Evolutionary conservation across 1,140 invertebrate species (phyloP).

Genomic region (Apocrypta bakeri): DNA sequence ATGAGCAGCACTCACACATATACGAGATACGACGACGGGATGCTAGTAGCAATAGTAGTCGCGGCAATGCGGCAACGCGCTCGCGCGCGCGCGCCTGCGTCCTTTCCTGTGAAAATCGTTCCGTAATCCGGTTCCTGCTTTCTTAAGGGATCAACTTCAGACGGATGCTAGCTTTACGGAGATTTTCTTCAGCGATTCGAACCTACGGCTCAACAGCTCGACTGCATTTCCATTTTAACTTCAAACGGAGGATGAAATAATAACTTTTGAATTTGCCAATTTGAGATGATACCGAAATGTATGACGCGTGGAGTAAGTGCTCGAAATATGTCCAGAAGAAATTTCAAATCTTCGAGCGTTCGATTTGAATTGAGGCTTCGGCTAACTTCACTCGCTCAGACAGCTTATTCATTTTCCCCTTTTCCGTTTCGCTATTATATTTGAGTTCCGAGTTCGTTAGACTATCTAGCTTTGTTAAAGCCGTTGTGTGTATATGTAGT

Average conservation of each 20-base stretch:
- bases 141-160: background rate
- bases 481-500: slow-evolving; percentile 18
- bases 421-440: slow-evolving; percentile 34
- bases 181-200: background rate
- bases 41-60: no score
- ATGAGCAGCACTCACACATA: no score
- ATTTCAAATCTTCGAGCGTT: background rate
- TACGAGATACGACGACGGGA: no score
- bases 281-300: no score
- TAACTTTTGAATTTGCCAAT: background rate
- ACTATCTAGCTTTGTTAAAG: slow-evolving; percentile 34
- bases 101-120: slow-evolving; percentile 1
- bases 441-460: slow-evolving; percentile 3
- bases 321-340: background rate
- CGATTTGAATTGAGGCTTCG: background rate
- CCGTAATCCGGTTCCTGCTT: slow-evolving; percentile 20
- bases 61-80: no score
- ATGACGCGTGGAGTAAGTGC: no score
- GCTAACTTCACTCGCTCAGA: background rate
- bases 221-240: no score
- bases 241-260: no score
- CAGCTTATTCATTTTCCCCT: slow-evolving; percentile 20
- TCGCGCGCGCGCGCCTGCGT: background rate
- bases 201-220: no score
- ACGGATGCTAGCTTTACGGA: background rate